Conservation (phyloP, 2,888 invertebrate genomes). For the Chymomyza procnemis region DNA sequence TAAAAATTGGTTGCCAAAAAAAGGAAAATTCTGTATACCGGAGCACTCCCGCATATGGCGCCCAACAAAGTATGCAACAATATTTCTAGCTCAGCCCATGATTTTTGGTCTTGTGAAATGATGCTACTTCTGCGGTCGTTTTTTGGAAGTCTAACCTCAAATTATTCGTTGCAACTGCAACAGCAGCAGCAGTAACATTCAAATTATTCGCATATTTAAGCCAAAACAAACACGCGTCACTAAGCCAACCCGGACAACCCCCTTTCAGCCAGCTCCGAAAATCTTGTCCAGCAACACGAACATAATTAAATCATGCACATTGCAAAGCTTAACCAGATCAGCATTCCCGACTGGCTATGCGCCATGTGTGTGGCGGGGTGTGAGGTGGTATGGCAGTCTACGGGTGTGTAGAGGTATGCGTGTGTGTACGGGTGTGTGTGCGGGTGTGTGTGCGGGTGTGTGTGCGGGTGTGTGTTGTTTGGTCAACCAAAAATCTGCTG, state of each 20-base stretch:
- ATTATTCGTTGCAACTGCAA: background rate
- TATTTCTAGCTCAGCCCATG: background rate
- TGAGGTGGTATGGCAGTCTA: too few relatives aligned
- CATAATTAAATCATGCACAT: constrained; percentile 45
- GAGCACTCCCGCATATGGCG: background rate
- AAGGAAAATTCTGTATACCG: too few relatives aligned
- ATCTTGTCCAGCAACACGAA: constrained; percentile 1
- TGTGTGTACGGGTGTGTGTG: too few relatives aligned
- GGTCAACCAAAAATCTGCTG: background rate
- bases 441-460: too few relatives aligned
- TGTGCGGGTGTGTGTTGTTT: background rate
- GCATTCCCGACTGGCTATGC: background rate
- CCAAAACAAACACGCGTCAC: constrained; percentile 1
- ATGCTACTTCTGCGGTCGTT: background rate
- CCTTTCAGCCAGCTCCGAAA: background rate
- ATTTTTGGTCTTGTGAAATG: too few relatives aligned
- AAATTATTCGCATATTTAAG: constrained; percentile 19
- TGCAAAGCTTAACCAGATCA: constrained; percentile 10
- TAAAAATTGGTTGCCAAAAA: too few relatives aligned
- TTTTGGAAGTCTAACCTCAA: constrained; percentile 17
- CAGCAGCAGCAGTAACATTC: constrained; percentile 21
- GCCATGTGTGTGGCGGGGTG: too few relatives aligned
- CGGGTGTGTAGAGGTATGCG: too few relatives aligned
- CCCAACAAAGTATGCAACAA: constrained; percentile 34
- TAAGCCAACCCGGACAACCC: background rate